A percentile compares a stretch with the other conserved stretches of the same genome.
Evolutionary conservation across 2,797 vertebrate genomes (phyloP).

Genomic region (Gouania willdenowi): DNA sequence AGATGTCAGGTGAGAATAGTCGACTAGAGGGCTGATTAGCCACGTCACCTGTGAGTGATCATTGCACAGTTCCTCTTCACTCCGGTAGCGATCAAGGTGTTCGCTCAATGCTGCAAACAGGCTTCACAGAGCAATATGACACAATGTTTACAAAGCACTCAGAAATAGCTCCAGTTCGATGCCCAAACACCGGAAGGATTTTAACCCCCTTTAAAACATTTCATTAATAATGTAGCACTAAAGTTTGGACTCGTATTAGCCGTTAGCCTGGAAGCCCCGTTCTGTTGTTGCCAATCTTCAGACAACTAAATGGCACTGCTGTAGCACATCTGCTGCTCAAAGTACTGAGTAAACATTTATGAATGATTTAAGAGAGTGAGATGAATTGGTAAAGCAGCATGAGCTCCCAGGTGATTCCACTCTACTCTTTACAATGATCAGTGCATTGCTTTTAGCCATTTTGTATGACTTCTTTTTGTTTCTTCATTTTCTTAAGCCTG

Average conservation of each 20-base stretch:
- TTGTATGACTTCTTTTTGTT: not conserved
- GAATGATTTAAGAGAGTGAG: conserved; percentile 62
- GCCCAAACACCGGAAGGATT: conserved; percentile 32
- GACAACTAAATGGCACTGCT: conserved; percentile 35
- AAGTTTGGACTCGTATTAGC: conserved; percentile 32
- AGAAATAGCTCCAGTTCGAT: conserved; percentile 13
- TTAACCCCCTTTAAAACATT: conserved; percentile 58
- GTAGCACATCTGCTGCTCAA: conserved; percentile 36
- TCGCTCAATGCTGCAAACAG: too few species aligned
- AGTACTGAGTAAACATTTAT: conserved; percentile 60
- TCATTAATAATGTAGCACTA: conserved; percentile 64
- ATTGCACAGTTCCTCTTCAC: conserved; percentile 19
- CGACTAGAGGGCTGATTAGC: conserved; percentile 46
- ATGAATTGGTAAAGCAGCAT: conserved; percentile 30
- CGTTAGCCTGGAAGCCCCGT: conserved; percentile 21
- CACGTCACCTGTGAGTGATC: conserved; percentile 51
- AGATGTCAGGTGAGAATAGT: conserved; percentile 59
- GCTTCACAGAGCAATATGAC: not conserved
- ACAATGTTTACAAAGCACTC: conserved; percentile 23
- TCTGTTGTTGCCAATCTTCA: conserved; percentile 12
- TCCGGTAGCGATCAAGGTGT: too few species aligned
- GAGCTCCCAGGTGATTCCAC: conserved; percentile 26
- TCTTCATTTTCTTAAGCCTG: too few species aligned
- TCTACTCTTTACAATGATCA: conserved; percentile 5
- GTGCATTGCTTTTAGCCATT: not conserved